Base-by-base conservation (phyloP, 2,113 vertebrate genomes). In the Pangasianodon gigas region DNA sequence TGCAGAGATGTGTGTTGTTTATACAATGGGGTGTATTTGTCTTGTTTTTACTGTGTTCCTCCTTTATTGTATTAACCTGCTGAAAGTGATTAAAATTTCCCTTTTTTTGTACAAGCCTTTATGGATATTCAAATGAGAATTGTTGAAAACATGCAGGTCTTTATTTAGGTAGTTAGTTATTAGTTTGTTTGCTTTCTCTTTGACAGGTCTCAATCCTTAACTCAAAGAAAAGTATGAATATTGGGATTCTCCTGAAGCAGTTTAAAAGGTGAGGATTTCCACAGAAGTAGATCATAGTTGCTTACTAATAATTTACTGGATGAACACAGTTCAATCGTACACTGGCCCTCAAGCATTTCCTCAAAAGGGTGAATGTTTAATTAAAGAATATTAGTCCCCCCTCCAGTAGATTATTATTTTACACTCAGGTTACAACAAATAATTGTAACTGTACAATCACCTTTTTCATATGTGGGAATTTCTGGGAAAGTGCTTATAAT, bases 171-270 rank as follows among this genome's bases (percentile, higher is more conserved):
- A 10, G 0, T 65, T 44, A 8, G 1, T 51, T 74, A 6, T 21
- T 48, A 65, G 16, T n/a, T 26, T 41, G 32, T 46, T 46, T 58
- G 11, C 18, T 10, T 54, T 67, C 62, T 87, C 90, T 60, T 87
- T 88, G 79, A 83, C 67, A 96, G 96, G 93, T 96, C 54, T 94
- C 93, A 48, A 95, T 96, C 87, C 92, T 96, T 58, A 95, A 95
- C 91, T 94, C 95, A 29, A 96, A 96, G 92, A 95, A 94, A 90
- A 95, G 95, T 32, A 96, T 96, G 96, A 96, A 96, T 87, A 90
- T 96, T 56, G 95, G 94, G 26, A 96, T 96, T 92, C 94, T 96
- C 81, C 92, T 96, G 65, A 95, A 94, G 91, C 94, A 95, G 77
- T 96, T 96, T 91, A 96, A 96, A 87, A 95, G 95, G 96, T 96